phyloP scores from a whole-genome alignment of 2,797 vertebrate species.

The Spinus olivaceus region DNA sequence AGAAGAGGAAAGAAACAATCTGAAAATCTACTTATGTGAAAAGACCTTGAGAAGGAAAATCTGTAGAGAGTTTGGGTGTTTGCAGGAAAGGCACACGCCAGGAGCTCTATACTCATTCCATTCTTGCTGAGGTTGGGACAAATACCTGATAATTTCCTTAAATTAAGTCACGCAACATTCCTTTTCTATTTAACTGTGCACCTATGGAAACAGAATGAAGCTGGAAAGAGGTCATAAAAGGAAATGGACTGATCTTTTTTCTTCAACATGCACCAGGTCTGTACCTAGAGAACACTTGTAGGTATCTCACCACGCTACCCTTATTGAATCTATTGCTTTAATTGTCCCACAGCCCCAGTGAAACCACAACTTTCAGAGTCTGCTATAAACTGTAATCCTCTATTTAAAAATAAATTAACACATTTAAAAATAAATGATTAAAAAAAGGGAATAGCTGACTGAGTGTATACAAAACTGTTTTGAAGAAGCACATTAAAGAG shows the following conservation, averaged over 20 bases:
- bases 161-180: background rate
- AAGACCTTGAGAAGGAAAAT: background rate
- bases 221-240: background rate
- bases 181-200: background rate
- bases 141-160: background rate
- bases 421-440: background rate
- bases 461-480: background rate
- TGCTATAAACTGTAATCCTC: accelerated
- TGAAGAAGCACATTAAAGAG: background rate
- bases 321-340: background rate
- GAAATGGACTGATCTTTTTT: background rate
- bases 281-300: background rate
- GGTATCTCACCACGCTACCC: background rate
- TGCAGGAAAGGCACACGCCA: background rate
- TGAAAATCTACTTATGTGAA: background rate
- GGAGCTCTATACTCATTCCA: background rate
- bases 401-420: background rate
- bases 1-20: background rate
- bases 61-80: background rate
- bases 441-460: background rate
- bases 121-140: background rate
- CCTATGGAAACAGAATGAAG: background rate
- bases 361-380: background rate
- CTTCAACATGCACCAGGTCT: background rate
- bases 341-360: background rate